Percentiles rank a stretch among this genome's conserved stretches.
Evolutionary conservation across 1,140 invertebrate genomes (phyloP).

Genomic region (Trachymyrmex septentrionalis): DNA sequence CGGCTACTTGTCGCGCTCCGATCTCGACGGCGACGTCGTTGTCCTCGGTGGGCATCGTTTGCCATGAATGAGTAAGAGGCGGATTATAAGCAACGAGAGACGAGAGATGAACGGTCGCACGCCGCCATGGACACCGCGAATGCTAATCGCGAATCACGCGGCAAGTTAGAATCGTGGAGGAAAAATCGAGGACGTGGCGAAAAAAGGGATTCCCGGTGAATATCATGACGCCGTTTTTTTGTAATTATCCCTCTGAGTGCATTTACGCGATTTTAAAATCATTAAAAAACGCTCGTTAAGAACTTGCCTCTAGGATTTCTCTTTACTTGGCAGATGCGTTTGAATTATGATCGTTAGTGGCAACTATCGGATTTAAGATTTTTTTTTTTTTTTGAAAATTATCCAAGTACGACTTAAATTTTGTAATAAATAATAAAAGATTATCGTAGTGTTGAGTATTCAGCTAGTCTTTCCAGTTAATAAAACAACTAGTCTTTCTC

Average conservation of each 20-base stretch:
- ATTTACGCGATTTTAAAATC: constrained; percentile 36
- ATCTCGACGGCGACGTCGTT: constrained; percentile 15
- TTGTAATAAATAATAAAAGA: neutral
- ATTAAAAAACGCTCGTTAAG: constrained; percentile 29
- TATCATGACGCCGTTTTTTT: constrained; percentile 6
- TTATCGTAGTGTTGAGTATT: neutral
- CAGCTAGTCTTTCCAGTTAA: neutral
- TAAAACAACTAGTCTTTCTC: neutral
- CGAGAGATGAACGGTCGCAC: constrained; percentile 4
- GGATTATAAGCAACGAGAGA: constrained; percentile 65
- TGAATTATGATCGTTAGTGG: constrained; percentile 26
- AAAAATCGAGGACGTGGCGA: constrained; percentile 5
- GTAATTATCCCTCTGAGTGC: constrained; percentile 41
- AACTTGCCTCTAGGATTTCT: neutral
- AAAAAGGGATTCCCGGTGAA: constrained; percentile 3
- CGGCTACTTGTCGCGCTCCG: constrained; percentile 70
- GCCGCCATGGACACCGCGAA: constrained; percentile 3
- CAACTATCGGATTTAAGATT: neutral
- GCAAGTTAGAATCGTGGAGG: constrained; percentile 2
- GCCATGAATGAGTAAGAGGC: constrained; percentile 61
- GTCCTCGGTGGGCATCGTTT: constrained; percentile 29
- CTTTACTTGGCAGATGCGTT: neutral
- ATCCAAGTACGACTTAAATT: neutral
- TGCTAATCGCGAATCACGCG: constrained; percentile 31
- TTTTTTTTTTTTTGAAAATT: neutral